Conservation (phyloP, 2,113 vertebrate genomes). For the Anoura caudifer region DNA sequence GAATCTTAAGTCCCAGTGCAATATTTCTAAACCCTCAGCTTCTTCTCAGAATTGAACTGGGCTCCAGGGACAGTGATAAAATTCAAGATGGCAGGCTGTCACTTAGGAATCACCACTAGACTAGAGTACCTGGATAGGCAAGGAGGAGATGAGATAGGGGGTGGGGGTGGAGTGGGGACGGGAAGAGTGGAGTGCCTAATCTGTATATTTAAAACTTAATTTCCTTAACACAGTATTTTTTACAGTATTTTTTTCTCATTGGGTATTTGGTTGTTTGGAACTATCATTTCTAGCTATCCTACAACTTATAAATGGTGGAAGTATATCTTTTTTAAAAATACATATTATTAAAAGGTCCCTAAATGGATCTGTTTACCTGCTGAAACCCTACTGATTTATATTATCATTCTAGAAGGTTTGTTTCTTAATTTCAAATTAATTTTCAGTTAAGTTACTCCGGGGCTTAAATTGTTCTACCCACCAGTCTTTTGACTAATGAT, state of each 20-base stretch:
- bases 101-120: background rate
- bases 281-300: slow-evolving; percentile 34
- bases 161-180: background rate
- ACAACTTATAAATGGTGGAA: slow-evolving; percentile 10
- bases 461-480: slow-evolving; percentile 22
- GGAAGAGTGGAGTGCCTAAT: background rate
- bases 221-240: slow-evolving; percentile 33
- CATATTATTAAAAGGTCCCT: background rate
- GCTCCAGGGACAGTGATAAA: background rate
- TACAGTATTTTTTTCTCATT: background rate
- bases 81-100: slow-evolving; percentile 21
- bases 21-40: slow-evolving; percentile 67
- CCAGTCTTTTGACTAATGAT: slow-evolving; percentile 7
- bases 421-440: slow-evolving; percentile 40
- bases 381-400: slow-evolving; percentile 21
- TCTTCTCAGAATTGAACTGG: slow-evolving; percentile 60
- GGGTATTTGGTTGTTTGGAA: background rate
- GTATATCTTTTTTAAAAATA: background rate
- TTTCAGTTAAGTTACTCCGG: slow-evolving; percentile 26
- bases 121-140: background rate
- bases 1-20: slow-evolving; percentile 63
- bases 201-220: slow-evolving; percentile 21
- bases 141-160: background rate
- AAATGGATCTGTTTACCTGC: background rate
- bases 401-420: background rate